phyloP scores from a whole-genome alignment of 2,888 invertebrate genomes.

The Hypselothyrea guttata region DNA sequence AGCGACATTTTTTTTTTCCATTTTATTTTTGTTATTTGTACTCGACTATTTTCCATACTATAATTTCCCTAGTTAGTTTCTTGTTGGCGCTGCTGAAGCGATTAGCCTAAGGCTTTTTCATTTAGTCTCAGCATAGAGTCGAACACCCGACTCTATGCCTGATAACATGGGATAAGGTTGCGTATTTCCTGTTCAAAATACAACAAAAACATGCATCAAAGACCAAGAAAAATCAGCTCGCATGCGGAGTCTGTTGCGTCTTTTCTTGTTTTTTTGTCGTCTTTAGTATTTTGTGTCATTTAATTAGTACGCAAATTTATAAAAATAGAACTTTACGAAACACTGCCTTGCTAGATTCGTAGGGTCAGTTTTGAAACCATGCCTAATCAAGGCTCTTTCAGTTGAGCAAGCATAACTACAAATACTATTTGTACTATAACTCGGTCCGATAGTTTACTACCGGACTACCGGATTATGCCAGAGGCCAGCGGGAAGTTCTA shows the following conservation, averaged over 20 bases:
- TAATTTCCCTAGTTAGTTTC: conserved; percentile 44
- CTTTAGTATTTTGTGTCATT: conserved; percentile 9
- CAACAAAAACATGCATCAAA: background rate
- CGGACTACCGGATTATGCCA: conserved; percentile 1
- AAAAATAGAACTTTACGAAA: conserved; percentile 65
- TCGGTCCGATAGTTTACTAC: background rate
- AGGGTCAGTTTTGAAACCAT: conserved; percentile 73
- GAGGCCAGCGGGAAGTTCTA: too few relatives aligned
- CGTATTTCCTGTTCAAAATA: conserved; percentile 76
- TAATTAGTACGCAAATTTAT: conserved; percentile 62
- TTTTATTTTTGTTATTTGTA: conserved; percentile 5
- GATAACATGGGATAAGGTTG: conserved; percentile 79
- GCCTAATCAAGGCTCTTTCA: conserved; percentile 9
- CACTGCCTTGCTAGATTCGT: conserved; percentile 28
- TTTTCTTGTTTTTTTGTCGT: too few relatives aligned
- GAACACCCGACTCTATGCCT: conserved; percentile 23
- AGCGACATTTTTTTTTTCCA: conserved; percentile 14
- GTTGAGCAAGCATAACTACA: background rate
- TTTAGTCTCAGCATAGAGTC: conserved; percentile 21
- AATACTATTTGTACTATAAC: background rate
- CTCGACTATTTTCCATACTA: conserved; percentile 46
- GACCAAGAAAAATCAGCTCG: conserved; percentile 21
- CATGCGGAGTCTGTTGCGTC: background rate
- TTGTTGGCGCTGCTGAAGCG: conserved; percentile 57
- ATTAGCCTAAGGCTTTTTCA: conserved; percentile 79